Conservation (phyloP, 2,888 invertebrate genomes). For the Tromatobia lineatoria region DNA sequence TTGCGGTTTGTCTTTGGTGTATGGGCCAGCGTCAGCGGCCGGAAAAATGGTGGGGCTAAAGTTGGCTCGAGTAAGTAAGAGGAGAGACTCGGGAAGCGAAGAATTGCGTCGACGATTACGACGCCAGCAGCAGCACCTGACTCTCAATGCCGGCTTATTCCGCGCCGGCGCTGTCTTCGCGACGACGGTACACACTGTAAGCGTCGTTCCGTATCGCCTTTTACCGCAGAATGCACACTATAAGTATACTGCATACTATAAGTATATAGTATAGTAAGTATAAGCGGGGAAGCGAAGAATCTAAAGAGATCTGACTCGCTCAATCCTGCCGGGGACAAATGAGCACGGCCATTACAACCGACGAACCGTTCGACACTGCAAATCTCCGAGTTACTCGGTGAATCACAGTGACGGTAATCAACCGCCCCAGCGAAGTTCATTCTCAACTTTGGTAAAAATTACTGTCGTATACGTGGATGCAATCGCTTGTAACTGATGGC, state of each 20-base stretch:
- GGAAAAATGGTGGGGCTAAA: slow-evolving; percentile 50
- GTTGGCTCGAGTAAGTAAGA: slow-evolving; percentile 11
- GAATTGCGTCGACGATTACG: slow-evolving; percentile 54
- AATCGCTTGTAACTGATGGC: too few relatives aligned
- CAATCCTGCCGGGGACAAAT: slow-evolving; percentile 51
- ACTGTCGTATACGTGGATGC: too few relatives aligned
- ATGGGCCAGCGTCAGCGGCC: slow-evolving; percentile 30
- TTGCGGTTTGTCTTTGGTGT: slow-evolving; percentile 48
- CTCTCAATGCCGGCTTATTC: slow-evolving; percentile 59
- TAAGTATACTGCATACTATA: too few relatives aligned
- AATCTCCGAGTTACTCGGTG: slow-evolving; percentile 24
- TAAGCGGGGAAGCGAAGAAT: slow-evolving; percentile 38
- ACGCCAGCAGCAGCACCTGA: slow-evolving; percentile 64
- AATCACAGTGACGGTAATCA: slow-evolving; percentile 39
- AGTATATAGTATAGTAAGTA: slow-evolving; percentile 26
- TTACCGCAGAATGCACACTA: slow-evolving; percentile 57
- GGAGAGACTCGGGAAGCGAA: slow-evolving; percentile 12
- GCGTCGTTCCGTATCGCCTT: slow-evolving; percentile 47
- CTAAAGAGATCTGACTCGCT: slow-evolving; percentile 59
- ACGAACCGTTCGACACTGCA: slow-evolving; percentile 41
- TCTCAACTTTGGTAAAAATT: not conserved
- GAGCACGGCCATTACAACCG: slow-evolving; percentile 64
- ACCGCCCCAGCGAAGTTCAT: slow-evolving; percentile 32
- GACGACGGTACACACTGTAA: slow-evolving; percentile 37
- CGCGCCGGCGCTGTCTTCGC: slow-evolving; percentile 61